These are phyloP conservation scores for Trididemnum miniatum DNA, from an alignment of 23 tunicate genomes.

Conservation along the genomic window DNA sequence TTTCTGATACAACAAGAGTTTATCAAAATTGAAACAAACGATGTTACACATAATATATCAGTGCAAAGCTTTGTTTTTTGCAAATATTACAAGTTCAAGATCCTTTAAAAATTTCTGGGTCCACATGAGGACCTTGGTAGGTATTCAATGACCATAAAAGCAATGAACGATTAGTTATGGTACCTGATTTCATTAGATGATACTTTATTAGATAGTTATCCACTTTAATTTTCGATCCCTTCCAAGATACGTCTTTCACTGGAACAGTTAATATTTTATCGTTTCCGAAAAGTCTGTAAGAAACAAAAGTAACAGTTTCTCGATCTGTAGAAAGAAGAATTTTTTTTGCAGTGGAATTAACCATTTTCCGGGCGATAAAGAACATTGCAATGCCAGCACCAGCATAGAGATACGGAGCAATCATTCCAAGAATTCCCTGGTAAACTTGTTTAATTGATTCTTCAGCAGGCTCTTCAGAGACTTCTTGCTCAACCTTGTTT, in stretches of 20 bases:
- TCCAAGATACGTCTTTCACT: not conserved
- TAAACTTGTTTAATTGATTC: not conserved
- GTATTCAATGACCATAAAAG: not conserved
- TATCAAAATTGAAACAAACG: too few relatives aligned
- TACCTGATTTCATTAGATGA: constrained; percentile 3
- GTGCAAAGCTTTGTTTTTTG: too few relatives aligned
- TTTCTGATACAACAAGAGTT: too few relatives aligned
- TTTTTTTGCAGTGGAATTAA: constrained; percentile 1
- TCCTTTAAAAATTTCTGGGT: too few relatives aligned
- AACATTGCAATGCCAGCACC: not conserved
- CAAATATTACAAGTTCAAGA: too few relatives aligned
- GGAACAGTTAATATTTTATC: constrained; percentile 16
- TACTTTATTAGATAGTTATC: not conserved
- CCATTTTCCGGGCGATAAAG: not conserved
- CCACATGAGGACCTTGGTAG: not conserved
- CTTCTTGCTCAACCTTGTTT: not conserved
- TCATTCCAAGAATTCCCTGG: not conserved
- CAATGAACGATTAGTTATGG: constrained; percentile 11
- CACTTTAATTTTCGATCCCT: not conserved
- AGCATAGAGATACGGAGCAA: constrained; percentile 4
- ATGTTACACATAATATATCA: too few relatives aligned
- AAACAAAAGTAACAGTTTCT: constrained; percentile 24
- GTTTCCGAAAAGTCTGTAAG: constrained; percentile 16
- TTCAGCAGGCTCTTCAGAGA: not conserved
- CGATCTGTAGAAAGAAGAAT: constrained; percentile 21